A percentile compares a stretch with the other conserved stretches of the same genome.
Conservation (phyloP, 2,888 invertebrate species). For the Diarsia brunnea region DNA sequence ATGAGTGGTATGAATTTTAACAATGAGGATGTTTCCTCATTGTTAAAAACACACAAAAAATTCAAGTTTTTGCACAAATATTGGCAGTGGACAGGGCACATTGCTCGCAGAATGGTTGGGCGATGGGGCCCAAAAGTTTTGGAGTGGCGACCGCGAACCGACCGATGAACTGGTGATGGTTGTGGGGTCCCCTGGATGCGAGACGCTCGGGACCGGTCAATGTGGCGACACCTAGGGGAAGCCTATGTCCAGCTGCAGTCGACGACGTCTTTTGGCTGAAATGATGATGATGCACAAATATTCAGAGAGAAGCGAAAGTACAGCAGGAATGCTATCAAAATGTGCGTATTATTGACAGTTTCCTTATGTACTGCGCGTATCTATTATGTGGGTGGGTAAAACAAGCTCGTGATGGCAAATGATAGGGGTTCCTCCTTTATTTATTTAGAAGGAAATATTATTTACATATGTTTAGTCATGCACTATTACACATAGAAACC, state of each 20-base stretch:
- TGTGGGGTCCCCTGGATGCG: too few relatives aligned
- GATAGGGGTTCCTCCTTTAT: slow-evolving; percentile 36
- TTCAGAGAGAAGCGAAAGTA: neutral
- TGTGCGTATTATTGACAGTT: slow-evolving; percentile 30
- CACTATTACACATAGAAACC: neutral
- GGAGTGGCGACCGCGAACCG: too few relatives aligned
- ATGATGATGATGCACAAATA: too few relatives aligned
- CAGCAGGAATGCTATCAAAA: slow-evolving; percentile 21
- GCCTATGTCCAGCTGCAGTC: too few relatives aligned
- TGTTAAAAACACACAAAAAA: neutral
- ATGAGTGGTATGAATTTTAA: too few relatives aligned
- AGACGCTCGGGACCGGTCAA: too few relatives aligned
- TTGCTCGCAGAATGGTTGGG: too few relatives aligned
- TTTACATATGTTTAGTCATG: neutral
- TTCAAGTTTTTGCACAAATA: neutral
- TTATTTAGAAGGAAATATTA: neutral
- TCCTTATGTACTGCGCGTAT: slow-evolving; percentile 17
- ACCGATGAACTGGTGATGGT: too few relatives aligned
- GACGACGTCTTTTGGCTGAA: too few relatives aligned
- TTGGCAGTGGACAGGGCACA: neutral
- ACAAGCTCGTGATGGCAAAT: slow-evolving; percentile 15
- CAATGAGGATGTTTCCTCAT: too few relatives aligned
- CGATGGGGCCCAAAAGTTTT: too few relatives aligned
- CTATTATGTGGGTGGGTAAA: slow-evolving; percentile 14
- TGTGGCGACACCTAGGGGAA: too few relatives aligned